A percentile compares a stretch with the other conserved stretches of the same genome.
These are phyloP conservation scores for Halictus ligatus DNA, from an alignment of 2,888 invertebrate genomes.

Conservation along the genomic window DNA sequence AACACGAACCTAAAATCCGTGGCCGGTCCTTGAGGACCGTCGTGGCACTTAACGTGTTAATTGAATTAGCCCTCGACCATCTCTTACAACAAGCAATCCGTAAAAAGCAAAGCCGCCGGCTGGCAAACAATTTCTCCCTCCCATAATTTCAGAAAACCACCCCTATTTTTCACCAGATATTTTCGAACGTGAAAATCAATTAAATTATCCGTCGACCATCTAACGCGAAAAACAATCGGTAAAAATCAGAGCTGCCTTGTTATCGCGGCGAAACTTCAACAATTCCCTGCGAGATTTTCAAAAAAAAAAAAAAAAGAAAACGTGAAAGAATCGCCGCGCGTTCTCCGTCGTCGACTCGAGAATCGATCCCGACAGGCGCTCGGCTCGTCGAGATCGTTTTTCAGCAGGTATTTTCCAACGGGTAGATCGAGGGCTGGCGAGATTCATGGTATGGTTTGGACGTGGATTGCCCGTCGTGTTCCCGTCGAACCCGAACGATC, in stretches of 20 bases:
- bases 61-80: no score
- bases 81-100: no score
- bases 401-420: slow-evolving; percentile 2
- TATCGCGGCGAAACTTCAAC: not conserved
- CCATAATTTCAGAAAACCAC: not conserved
- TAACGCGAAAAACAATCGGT: not conserved
- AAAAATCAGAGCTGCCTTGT: not conserved
- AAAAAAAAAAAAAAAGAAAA: not conserved
- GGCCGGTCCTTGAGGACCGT: no score
- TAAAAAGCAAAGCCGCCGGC: not conserved
- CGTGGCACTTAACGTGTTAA: no score
- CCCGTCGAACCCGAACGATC: not conserved
- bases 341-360: not conserved
- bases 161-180: no score
- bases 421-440: slow-evolving; percentile 12
- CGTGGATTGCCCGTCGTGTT: slow-evolving; percentile 26
- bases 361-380: not conserved
- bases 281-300: not conserved
- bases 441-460: slow-evolving; percentile 24
- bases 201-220: not conserved
- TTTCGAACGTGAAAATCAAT: not conserved
- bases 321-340: not conserved
- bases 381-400: slow-evolving; percentile 14
- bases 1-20: no score
- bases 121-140: not conserved